Evolutionary conservation across 2,113 vertebrate species (phyloP).

Genomic region (Amia ocellicauda): DNA sequence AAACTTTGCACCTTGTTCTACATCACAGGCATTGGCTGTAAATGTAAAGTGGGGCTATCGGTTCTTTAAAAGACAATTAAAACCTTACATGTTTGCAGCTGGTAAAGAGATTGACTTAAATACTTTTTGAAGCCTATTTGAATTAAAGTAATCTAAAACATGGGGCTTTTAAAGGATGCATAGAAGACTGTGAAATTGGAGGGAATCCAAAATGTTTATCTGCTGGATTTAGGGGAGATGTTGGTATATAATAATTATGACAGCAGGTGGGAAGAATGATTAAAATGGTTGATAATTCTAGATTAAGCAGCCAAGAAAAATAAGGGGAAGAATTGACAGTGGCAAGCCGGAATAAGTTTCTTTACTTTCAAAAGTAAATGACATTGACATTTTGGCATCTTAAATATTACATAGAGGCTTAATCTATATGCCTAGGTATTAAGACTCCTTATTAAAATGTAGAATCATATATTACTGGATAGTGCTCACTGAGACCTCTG

Average conservation of each 20-base stretch:
- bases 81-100: neutral
- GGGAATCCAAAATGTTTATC: neutral
- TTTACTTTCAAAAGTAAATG: too few relatives aligned
- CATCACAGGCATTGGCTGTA: too few relatives aligned
- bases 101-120: neutral
- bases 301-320: neutral
- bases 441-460: too few relatives aligned
- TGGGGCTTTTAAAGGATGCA: neutral
- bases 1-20: too few relatives aligned
- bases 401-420: too few relatives aligned
- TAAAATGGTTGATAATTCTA: neutral
- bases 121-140: neutral
- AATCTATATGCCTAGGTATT: too few relatives aligned
- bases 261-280: constrained; percentile 11
- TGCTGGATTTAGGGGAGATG: neutral
- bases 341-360: too few relatives aligned
- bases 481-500: too few relatives aligned
- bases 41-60: neutral
- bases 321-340: constrained; percentile 7
- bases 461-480: too few relatives aligned
- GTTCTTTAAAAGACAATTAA: neutral
- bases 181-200: neutral
- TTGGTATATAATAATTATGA: neutral
- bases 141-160: neutral
- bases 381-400: too few relatives aligned